A percentile compares a stretch with the other conserved stretches of the same genome.
These are phyloP conservation scores for Sericinus montela DNA, from an alignment of 2,888 invertebrate species.

Conservation along the genomic window DNA sequence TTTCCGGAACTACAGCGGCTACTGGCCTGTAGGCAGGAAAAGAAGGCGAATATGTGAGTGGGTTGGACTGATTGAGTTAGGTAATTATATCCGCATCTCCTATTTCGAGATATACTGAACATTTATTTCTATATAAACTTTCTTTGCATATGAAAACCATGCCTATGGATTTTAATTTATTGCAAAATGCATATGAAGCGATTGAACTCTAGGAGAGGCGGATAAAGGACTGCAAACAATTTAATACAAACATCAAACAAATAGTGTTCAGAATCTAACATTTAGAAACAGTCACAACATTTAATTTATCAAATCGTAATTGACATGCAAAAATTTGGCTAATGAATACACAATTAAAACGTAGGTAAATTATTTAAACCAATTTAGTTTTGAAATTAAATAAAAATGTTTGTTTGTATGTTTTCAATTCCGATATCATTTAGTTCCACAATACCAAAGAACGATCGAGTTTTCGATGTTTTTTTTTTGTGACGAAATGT, in stretches of 20 bases:
- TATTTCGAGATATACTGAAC: no score
- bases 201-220: constrained; percentile 6
- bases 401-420: neutral
- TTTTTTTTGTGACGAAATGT: constrained; percentile 25
- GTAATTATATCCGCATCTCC: constrained; percentile 62
- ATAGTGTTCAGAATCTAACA: constrained; percentile 14
- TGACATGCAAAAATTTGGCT: constrained; percentile 13
- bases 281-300: constrained; percentile 17
- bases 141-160: neutral
- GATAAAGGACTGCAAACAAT: constrained; percentile 17
- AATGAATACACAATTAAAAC: constrained; percentile 48
- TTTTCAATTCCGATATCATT: constrained; percentile 7
- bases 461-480: neutral
- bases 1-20: constrained; percentile 95
- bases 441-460: constrained; percentile 4
- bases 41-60: constrained; percentile 79
- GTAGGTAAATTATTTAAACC: constrained; percentile 29
- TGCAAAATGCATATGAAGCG: neutral
- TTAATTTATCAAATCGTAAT: constrained; percentile 9
- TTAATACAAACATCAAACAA: constrained; percentile 8
- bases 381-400: neutral
- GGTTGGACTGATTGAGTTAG: constrained; percentile 64
- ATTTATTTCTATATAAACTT: constrained; percentile 19
- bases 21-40: constrained; percentile 87
- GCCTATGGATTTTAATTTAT: no score